Conservation (phyloP, 2,113 vertebrate genomes). For the cattle (Bos taurus) region DNA sequence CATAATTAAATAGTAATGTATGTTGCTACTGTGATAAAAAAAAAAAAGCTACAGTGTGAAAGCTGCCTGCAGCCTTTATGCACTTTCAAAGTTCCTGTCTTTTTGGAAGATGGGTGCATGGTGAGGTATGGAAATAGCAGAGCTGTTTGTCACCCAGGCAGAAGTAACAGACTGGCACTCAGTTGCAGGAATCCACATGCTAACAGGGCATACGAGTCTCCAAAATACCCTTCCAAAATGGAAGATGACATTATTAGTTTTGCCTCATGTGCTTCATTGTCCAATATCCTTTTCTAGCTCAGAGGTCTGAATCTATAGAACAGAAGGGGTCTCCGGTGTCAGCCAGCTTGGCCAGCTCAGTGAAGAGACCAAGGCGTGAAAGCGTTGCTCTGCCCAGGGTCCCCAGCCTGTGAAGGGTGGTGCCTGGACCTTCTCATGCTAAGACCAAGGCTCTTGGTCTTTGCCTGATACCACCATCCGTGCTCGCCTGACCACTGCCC, state of each 20-base stretch:
- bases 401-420: fast-evolving
- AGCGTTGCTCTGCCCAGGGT: neutral
- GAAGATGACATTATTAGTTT: neutral
- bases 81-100: neutral
- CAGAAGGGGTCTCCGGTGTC: neutral
- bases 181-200: neutral
- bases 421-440: fast-evolving
- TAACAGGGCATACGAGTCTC: fast-evolving
- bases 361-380: neutral
- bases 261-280: neutral
- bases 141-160: neutral
- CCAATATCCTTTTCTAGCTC: neutral
- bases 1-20: slow-evolving; percentile 10
- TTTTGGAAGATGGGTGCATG: neutral
- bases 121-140: neutral
- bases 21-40: slow-evolving; percentile 5
- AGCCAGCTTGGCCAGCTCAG: neutral
- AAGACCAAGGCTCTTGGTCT: neutral
- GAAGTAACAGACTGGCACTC: neutral
- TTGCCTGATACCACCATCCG: neutral
- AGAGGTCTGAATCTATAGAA: neutral
- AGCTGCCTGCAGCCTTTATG: neutral
- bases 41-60: neutral
- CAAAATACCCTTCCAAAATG: neutral
- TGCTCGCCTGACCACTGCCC: neutral